These are phyloP conservation scores for Auanema freiburgensis DNA, from an alignment of 2,888 invertebrate genomes.

Conservation along the genomic window DNA sequence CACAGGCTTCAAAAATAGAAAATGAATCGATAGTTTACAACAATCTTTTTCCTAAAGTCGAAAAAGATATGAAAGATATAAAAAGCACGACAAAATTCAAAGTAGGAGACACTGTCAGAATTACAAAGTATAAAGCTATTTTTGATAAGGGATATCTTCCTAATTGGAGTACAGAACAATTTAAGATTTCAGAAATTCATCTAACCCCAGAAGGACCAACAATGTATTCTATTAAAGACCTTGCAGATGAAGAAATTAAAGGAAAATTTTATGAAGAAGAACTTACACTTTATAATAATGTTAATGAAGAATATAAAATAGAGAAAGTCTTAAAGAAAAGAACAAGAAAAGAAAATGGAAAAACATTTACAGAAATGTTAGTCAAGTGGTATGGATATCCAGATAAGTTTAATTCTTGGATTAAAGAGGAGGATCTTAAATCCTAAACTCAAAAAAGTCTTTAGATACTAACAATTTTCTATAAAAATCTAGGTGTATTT, in stretches of 20 bases:
- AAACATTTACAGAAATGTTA: slow-evolving; percentile 17
- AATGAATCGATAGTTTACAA: too few relatives aligned
- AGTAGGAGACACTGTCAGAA: slow-evolving; percentile 29
- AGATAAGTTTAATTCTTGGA: slow-evolving; percentile 38
- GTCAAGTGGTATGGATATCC: slow-evolving; percentile 39
- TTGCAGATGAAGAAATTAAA: slow-evolving; percentile 32
- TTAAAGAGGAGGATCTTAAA: slow-evolving; percentile 15
- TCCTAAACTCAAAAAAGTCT: too few relatives aligned
- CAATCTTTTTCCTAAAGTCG: slow-evolving; percentile 15
- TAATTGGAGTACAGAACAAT: slow-evolving; percentile 28
- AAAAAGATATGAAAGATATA: background rate
- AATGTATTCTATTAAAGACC: slow-evolving; percentile 23
- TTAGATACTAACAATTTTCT: too few relatives aligned
- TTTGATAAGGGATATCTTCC: slow-evolving; percentile 35
- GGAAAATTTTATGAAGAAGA: slow-evolving; percentile 40
- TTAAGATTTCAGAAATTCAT: slow-evolving; percentile 27
- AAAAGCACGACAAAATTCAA: slow-evolving; percentile 12
- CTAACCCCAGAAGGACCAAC: slow-evolving; percentile 6
- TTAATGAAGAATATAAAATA: slow-evolving; percentile 27
- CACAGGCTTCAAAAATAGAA: too few relatives aligned
- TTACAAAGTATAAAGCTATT: slow-evolving; percentile 37
- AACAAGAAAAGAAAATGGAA: slow-evolving; percentile 17
- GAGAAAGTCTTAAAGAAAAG: slow-evolving; percentile 25
- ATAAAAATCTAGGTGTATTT: too few relatives aligned
- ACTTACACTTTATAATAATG: slow-evolving; percentile 27